These are phyloP conservation scores for Linepithema humile DNA, from an alignment of 1,140 invertebrate species.

Conservation along the genomic window DNA sequence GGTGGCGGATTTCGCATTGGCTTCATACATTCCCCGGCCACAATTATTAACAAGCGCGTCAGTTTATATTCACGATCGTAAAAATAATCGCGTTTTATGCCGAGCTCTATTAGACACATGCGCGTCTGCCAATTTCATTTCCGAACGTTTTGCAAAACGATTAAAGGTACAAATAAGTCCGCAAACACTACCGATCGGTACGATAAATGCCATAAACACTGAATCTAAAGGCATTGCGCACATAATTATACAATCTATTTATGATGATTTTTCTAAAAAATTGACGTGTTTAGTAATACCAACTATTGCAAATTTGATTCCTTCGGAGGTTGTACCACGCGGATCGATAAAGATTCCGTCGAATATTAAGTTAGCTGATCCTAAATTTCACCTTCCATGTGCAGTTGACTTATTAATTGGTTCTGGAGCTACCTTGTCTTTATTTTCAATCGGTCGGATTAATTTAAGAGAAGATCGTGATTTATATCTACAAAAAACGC, in stretches of 20 bases:
- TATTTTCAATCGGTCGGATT: slow-evolving; percentile 25
- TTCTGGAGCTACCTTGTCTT: background rate
- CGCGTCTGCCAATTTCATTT: background rate
- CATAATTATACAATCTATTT: background rate
- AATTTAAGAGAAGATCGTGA: background rate
- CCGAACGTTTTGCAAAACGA: background rate
- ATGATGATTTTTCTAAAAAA: background rate
- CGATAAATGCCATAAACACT: background rate
- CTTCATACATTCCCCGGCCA: background rate
- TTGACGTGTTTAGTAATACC: background rate
- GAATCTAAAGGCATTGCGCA: background rate
- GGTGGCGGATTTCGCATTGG: background rate
- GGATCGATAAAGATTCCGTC: background rate
- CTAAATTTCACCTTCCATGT: slow-evolving; percentile 2
- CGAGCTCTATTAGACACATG: background rate
- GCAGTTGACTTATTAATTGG: slow-evolving; percentile 23
- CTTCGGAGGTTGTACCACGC: background rate
- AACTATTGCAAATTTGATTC: background rate
- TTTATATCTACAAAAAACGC: slow-evolving; percentile 18
- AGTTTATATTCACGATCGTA: background rate
- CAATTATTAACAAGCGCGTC: background rate
- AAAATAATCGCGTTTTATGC: background rate
- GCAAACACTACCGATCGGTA: background rate
- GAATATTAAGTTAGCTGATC: slow-evolving; percentile 20
- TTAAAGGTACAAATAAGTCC: background rate